Base-by-base conservation (phyloP, 2,888 invertebrate genomes). In the Oasisia sp. region DNA sequence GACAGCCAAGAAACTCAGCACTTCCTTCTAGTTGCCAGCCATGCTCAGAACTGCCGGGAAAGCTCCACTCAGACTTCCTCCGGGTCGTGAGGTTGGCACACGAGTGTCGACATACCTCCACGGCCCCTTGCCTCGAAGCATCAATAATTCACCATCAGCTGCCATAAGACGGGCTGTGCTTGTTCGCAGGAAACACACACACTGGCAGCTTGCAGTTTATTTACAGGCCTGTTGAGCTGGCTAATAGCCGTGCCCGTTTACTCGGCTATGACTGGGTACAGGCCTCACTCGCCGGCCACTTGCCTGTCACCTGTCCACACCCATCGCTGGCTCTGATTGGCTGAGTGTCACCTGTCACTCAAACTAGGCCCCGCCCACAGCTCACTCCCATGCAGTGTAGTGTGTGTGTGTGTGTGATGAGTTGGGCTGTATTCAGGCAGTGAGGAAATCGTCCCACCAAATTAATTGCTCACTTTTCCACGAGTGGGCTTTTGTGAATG, bases 221-320 rank as follows among this genome's bases (percentile, higher is more conserved):
- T 74, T 74, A 74, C 74, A 74, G 74, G 74, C 74, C 74, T 74
- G 74, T 74, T 74, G 74, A 74, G 27, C 74, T 74, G 74, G 74
- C 74, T 74, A 74, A 74, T 74, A 74, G 74, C 74, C 74, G 74
- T 74, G 74, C 74, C 74, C 27, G 74, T 27, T 74, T 74, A 74
- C 74, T 74, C 74, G 5, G 14, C 74, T 74, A 19, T 38, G 38
- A 38, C 27, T 74, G 27, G 74, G 74, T 74, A 27, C 27, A 27
- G 74, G 7, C 7, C 74, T 27, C 74, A 27, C 27, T 27, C n/a
- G 0, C 74, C 19, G 7, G 74, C 74, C 74, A 74, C 74, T 74
- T 74, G 74, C 74, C 74, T n/a, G n/a, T 74, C 74, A 74, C 27
- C n/a, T 27, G 74, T 74, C 74, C 74, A 74, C 74, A n/a, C 74